Base-by-base conservation (phyloP, 2,113 vertebrate genomes). In the Stegostoma tigrinum region DNA sequence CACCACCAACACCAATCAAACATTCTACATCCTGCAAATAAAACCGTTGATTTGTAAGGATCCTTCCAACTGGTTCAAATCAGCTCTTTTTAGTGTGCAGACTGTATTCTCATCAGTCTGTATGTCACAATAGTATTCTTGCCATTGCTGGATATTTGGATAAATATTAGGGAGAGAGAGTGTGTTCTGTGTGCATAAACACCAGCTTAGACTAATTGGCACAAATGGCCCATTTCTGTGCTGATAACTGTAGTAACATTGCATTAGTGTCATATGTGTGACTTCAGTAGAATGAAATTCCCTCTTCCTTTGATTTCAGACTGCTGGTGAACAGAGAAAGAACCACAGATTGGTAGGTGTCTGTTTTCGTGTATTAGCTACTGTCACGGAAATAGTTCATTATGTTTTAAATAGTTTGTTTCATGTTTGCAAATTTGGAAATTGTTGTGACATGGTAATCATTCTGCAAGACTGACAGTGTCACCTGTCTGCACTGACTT, bases 301-400 rank as follows among this genome's bases (percentile, higher is more conserved):
- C 78, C 80, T 21, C 19, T 91, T 34, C 67, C 80, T 67, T 12
- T 93, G 61, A 19, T 93, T 93, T 93, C 61, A 93, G 89, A 93
- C 89, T 6, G 19, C 38, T 21, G 89, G 89, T 66, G 89, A 93
- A 93, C 89, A 93, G 21, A 93, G 89, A n/a, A 93, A 66, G 38
- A 93, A 93, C 23, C 89, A 93, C 89, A 93, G 89, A 23, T 61
- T 93, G 89, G 89, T 93, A 7, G 67, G 89, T 66, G 17, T 61
- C 52, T 67, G 55, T 61, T 61, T 10, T 61, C 55, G 12, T 61
- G 55, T 70, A 24, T 75, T 75, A 75, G 10, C 72, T 75, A 10
- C 30, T 75, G 34, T 75, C 72, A 72, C 24, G 34, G 72, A 34
- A 34, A 12, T 10, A 34, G 72, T 34, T 75, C 34, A 75, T n/a